Evolutionary conservation across 2,797 vertebrate species (phyloP).

Genomic region (Pterois miles): DNA sequence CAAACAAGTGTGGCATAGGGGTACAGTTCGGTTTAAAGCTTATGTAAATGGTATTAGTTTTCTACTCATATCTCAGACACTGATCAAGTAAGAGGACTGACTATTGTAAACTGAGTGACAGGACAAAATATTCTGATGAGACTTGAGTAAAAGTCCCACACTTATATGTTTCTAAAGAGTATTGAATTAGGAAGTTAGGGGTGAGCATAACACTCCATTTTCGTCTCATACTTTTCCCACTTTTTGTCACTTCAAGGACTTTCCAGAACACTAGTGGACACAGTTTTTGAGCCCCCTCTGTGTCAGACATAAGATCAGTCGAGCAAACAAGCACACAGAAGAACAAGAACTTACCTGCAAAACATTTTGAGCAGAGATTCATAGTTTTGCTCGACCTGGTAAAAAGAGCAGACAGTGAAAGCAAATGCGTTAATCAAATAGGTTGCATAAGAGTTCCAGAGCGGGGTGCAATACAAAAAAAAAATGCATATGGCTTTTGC

Average conservation of each 20-base stretch:
- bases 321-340: neutral
- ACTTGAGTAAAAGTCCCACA: neutral
- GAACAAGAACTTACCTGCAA: slow-evolving; percentile 89
- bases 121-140: neutral
- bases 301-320: neutral
- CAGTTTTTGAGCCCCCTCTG: neutral
- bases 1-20: neutral
- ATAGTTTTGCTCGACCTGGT: slow-evolving; percentile 98
- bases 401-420: slow-evolving; percentile 31
- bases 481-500: neutral
- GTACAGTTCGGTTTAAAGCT: neutral
- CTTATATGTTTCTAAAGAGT: neutral
- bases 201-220: slow-evolving; percentile 8
- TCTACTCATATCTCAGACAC: neutral
- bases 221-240: neutral
- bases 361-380: slow-evolving; percentile 99
- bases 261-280: slow-evolving; percentile 9
- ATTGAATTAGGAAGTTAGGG: neutral
- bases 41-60: neutral
- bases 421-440: slow-evolving; percentile 21
- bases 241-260: slow-evolving; percentile 11
- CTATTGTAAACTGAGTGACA: neutral
- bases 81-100: neutral
- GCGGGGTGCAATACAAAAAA: neutral
- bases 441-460: neutral